These are phyloP conservation scores for Mixornis gularis DNA, from an alignment of 2,113 vertebrate genomes.

Conservation along the genomic window DNA sequence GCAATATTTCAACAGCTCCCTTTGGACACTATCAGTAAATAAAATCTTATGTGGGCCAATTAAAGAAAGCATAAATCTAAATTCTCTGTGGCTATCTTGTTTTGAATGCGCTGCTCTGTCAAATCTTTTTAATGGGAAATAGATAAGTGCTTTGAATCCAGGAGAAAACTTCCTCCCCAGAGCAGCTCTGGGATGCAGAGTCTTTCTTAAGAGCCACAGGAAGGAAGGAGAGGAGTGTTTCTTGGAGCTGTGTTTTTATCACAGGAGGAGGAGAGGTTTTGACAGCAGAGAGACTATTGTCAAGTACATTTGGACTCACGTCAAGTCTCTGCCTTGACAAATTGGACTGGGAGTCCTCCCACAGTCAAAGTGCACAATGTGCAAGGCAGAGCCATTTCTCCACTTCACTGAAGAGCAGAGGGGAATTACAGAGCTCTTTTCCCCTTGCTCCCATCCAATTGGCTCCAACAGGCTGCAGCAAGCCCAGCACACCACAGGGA, in stretches of 20 bases:
- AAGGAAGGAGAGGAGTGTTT: conserved; percentile 11
- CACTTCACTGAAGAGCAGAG: background rate
- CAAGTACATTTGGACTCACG: background rate
- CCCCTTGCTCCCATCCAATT: background rate
- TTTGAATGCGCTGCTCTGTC: background rate
- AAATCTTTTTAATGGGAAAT: background rate
- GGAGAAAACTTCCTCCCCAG: background rate
- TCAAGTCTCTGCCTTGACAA: conserved; percentile 31
- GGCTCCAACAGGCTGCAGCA: background rate
- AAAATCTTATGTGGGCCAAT: conserved; percentile 33
- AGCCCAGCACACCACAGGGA: background rate
- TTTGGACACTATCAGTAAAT: conserved; percentile 33
- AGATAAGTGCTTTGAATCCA: background rate
- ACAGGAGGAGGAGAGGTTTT: conserved; percentile 3
- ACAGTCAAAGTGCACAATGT: background rate
- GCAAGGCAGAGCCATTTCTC: background rate
- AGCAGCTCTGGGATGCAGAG: background rate
- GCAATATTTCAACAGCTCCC: conserved; percentile 18
- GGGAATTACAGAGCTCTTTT: background rate
- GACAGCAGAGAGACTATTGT: conserved; percentile 37
- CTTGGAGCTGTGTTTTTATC: conserved; percentile 33
- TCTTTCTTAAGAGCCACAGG: background rate
- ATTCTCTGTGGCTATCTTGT: background rate
- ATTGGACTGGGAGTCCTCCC: conserved; percentile 11
- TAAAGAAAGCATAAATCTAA: conserved; percentile 36